Evolutionary conservation across 2,113 vertebrate genomes (phyloP).

Genomic region (Saguinus imperator): DNA sequence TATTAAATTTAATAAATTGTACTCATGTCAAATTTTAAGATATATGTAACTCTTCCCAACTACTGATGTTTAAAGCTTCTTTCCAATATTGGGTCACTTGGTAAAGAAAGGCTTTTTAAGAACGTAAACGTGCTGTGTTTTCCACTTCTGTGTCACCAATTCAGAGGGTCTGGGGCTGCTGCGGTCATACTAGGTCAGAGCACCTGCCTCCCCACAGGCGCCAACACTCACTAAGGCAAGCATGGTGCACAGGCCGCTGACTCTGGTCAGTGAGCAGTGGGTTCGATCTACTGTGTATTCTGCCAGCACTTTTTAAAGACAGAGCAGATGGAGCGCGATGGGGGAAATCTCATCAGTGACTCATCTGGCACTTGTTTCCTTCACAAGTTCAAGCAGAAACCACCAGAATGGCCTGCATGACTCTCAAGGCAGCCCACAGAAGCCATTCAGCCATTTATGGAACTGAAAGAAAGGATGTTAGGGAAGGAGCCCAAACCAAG

Average conservation of each 20-base stretch:
- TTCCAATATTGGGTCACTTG: rapidly evolving
- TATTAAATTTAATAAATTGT: background rate
- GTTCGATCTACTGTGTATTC: rapidly evolving
- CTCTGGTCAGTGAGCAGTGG: background rate
- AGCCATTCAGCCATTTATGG: background rate
- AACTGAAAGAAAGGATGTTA: background rate
- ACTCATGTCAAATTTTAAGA: background rate
- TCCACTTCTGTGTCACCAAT: background rate
- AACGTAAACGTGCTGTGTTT: background rate
- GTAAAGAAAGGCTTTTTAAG: too few relatives aligned
- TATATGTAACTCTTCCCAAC: background rate
- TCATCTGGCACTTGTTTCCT: background rate
- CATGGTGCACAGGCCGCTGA: rapidly evolving
- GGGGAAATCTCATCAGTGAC: background rate
- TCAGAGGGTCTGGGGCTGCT: background rate
- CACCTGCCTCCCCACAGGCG: rapidly evolving
- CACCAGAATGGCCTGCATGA: rapidly evolving
- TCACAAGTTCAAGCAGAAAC: background rate
- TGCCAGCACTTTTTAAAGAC: background rate
- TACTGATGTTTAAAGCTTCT: background rate
- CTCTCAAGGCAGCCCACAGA: background rate
- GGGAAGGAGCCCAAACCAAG: background rate
- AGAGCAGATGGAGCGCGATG: rapidly evolving
- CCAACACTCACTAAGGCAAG: background rate
- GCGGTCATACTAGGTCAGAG: background rate